Percentiles rank a stretch among this genome's conserved stretches.
These are phyloP conservation scores for Phrynocephalus forsythii DNA, from an alignment of 2,797 vertebrate genomes.

Conservation along the genomic window DNA sequence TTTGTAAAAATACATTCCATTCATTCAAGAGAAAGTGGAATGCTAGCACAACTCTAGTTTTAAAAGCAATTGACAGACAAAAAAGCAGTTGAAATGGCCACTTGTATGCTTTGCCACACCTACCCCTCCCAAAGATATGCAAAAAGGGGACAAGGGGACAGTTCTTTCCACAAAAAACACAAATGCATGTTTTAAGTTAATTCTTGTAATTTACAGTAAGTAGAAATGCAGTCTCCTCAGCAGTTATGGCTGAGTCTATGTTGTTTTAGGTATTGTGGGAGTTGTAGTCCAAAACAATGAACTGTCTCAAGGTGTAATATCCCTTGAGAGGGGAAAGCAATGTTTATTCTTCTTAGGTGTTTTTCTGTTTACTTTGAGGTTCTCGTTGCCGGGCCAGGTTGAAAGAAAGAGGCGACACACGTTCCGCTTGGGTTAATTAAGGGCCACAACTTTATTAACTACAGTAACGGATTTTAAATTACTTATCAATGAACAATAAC, in stretches of 20 bases:
- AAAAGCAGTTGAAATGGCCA: not conserved
- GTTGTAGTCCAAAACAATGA: not conserved
- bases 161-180: not conserved
- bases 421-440: too few species aligned
- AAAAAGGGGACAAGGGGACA: not conserved
- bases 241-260: not conserved
- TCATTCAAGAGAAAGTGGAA: too few species aligned
- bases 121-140: not conserved
- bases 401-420: too few species aligned
- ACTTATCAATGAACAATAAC: too few species aligned
- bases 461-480: too few species aligned
- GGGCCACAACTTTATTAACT: too few species aligned
- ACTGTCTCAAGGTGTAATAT: not conserved
- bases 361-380: not conserved
- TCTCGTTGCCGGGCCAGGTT: too few species aligned
- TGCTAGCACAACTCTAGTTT: not conserved
- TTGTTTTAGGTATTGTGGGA: not conserved
- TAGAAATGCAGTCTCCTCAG: too few species aligned
- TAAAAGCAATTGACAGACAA: not conserved
- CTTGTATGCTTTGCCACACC: not conserved
- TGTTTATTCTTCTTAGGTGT: not conserved
- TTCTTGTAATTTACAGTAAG: not conserved
- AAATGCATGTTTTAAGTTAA: not conserved
- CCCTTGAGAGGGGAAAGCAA: not conserved
- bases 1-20: too few species aligned